Percentiles rank a stretch among this genome's conserved stretches.
Conservation (phyloP, 2,797 vertebrate species). For the Lagorchestes hirsutus region DNA sequence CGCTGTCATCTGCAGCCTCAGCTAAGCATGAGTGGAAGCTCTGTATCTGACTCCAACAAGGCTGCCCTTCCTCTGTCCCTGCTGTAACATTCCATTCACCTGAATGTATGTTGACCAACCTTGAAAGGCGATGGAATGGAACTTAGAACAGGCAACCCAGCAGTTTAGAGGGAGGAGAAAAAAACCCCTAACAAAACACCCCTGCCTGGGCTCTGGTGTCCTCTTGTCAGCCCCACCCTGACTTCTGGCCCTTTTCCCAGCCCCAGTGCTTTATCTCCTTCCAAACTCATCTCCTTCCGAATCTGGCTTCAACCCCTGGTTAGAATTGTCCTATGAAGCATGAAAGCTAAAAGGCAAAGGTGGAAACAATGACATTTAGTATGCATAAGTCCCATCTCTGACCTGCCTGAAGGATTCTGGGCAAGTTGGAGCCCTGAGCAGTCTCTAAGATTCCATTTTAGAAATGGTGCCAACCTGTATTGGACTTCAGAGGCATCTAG, state of each 20-base stretch:
- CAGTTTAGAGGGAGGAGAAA: background rate
- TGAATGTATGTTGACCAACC: background rate
- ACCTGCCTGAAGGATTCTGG: background rate
- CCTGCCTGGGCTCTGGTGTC: background rate
- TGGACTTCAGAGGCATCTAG: background rate
- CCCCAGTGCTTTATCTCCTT: rapidly evolving
- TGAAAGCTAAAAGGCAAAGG: background rate
- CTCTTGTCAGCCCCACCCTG: background rate
- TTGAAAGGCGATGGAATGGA: background rate
- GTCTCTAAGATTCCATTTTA: background rate
- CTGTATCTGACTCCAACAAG: background rate
- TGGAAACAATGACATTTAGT: background rate
- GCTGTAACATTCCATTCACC: background rate
- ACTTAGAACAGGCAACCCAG: background rate
- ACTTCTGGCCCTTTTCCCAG: background rate
- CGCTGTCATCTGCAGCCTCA: background rate
- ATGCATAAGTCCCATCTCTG: background rate
- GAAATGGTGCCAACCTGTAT: background rate
- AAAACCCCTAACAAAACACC: background rate
- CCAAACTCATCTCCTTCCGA: background rate
- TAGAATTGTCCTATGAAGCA: background rate
- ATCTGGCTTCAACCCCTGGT: background rate
- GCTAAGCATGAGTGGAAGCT: background rate
- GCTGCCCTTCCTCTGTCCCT: background rate
- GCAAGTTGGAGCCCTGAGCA: background rate